Evolutionary conservation across 92 coral and sea anemone species (phyloP), one percentile per base, ranked within the genome.

Genomic region (Porites cylindrica): DNA sequence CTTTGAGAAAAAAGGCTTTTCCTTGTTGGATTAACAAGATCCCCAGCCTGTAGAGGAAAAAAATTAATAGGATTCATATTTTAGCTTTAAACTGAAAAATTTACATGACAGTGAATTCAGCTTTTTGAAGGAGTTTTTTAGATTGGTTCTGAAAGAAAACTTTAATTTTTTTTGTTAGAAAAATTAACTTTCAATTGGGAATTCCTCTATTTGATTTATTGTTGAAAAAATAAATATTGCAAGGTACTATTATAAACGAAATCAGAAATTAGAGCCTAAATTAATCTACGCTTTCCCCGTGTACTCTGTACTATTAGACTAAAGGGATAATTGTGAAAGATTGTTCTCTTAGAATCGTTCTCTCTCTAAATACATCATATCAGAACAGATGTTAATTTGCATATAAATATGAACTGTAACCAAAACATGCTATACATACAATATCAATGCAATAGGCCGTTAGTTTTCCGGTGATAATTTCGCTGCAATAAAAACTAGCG

Each of bases 1-100:
- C 92, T 86, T 84, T 97, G 99, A 7, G 97, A 88, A 74, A 97
- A 97, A 8, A 88, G 83, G 23, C 96, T 95, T 82, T 90, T 95
- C 43, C 95, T 88, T 62, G 78, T 24, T 17, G 99, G 99, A 81
- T 93, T 97, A 5, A 88, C 98, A 76, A 97, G 97, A 54, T 95
- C 97, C 7, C 98, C 99, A 50, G 99, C 98, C 99, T 97, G 86
- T 1, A 32, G 71, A 62, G 50, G 16, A 1, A 66, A 13, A 29
- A 51, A 60, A 21, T 1, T 47, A 77, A 32, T 20, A 26, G 23
- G 52, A 1, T 21, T 3, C 9, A 60, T 11, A n/a, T 6, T 70
- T n/a, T 54, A 16, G 16, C 51, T 74, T 1, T 11, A 70, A 70
- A 17, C 75, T 70, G 38, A 67, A 67, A 56, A 38, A 38, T 38